These are phyloP conservation scores for Adoxophyes honmai DNA, from an alignment of 1,140 invertebrate genomes.

Conservation along the genomic window DNA sequence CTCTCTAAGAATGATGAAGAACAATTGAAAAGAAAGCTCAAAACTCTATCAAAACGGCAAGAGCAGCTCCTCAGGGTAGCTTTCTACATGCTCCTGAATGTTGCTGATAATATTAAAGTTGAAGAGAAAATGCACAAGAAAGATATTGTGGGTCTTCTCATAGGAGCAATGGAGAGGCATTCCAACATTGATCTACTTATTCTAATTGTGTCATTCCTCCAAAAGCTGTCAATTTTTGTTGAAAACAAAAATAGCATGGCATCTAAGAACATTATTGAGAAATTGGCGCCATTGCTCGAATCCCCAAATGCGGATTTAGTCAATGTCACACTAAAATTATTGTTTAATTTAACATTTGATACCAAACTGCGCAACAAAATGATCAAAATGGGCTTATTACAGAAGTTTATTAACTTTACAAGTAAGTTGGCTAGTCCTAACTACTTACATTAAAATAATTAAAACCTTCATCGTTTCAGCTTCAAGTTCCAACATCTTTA, in stretches of 20 bases:
- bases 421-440: too few relatives aligned
- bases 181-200: conserved; percentile 91
- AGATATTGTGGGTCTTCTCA: conserved; percentile 91
- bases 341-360: conserved; percentile 99
- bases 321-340: conserved; percentile 90
- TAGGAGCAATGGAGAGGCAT: conserved; percentile 92
- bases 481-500: too few relatives aligned
- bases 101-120: conserved; percentile 95
- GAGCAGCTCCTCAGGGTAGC: conserved; percentile 92
- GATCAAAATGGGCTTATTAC: conserved; percentile 92
- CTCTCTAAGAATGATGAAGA: conserved; percentile 88
- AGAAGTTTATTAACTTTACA: conserved; percentile 93
- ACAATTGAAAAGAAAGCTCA: conserved; percentile 87
- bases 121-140: conserved; percentile 99
- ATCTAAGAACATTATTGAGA: conserved; percentile 85
- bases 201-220: conserved; percentile 95
- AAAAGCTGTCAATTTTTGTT: conserved; percentile 95
- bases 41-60: conserved; percentile 91
- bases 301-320: conserved; percentile 88
- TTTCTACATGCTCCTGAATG: conserved; percentile 95
- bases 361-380: conserved; percentile 91
- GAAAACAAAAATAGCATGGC: conserved; percentile 97
- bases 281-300: conserved; percentile 85
- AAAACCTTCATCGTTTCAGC: too few relatives aligned
- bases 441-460: too few relatives aligned